Base-by-base conservation (phyloP, 1,140 invertebrate species). In the Rhynchophorus ferrugineus region DNA sequence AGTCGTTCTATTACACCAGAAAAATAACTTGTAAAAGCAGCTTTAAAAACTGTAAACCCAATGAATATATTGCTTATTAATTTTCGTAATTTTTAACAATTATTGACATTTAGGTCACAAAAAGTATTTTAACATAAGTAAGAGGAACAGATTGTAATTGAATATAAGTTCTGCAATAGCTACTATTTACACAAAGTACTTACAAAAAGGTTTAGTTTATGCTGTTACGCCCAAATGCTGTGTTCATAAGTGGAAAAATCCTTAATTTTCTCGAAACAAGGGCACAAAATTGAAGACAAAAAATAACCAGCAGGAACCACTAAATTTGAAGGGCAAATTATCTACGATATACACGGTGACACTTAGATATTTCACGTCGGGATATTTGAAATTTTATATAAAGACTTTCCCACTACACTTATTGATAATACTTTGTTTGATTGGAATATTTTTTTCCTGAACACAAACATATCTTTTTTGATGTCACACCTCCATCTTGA, bases 161-260 rank as follows among this genome's bases (percentile, higher is more conserved):
- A 37, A 37, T 5, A 37, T 7, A n/a, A 13, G 6, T 5, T 37
- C 14, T 8, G 14, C 6, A 37, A 8, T 14, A 37, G 5, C 3
- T 14, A 41, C n/a, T 2, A 17, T 16, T 1, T 18, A 1, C 11
- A 8, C n/a, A 19, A 41, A 5, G 3, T 17, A 41, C 38, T 41
- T 41, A 41, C 38, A 41, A 41, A 7, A 41, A 14, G 38, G 18
- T 41, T 41, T 41, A 41, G 14, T 41, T 41, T 19, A 41, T 41
- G 38, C 38, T 41, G 18, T 41, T 41, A 8, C 6, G 17, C 17
- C 38, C 38, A 41, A 41, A 41, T 18, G 17, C 11, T 17, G 38
- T 41, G 20, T 41, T 41, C 38, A 41, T 41, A 41, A 3, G 38
- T 29, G 11, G 18, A 41, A 41, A 41, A 41, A 14, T 41, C 17